Evolutionary conservation across 2,888 invertebrate species (phyloP), one percentile per base, ranked within the genome.

Genomic region (Drosophila paramelanica): DNA sequence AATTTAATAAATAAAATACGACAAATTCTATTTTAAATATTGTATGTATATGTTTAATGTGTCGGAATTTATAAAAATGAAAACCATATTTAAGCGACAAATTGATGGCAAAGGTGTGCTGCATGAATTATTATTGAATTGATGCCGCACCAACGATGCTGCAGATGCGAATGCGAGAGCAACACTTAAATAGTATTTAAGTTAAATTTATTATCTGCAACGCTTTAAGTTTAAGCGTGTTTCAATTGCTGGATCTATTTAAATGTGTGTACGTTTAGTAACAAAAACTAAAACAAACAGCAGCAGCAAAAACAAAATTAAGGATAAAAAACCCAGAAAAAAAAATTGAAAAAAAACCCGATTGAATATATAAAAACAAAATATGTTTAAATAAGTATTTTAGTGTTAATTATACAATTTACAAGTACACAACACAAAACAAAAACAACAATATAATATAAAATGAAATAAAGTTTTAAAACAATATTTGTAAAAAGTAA

Each of bases 401-500:
- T 91, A 91, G 90, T 90, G 90, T 91, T 91, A 91, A 91, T 91
- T 91, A 91, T 90, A 88, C 89, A 91, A 91, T 89, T 90, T 90
- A 90, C 91, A 91, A 79, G 83, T 87, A 89, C 76, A 90, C 78
- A 88, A 79, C 64, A 85, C 62, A 79, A 77, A 77, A 69, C 52
- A 82, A 73, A 67, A 70, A 77, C 62, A 77, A 77, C 69, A 90
- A 90, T 76, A 89, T 87, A 89, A 90, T 81, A 90, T 84, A 87
- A 84, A 89, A 90, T 90, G 87, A 90, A 90, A 91, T 91, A 91
- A 91, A 91, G 91, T 91, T 91, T 91, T 91, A 91, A 91, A 90
- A 90, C 91, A 91, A 91, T 90, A 91, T 91, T 91, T 91, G 90
- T 91, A 91, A 91, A 91, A 91, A 90, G 90, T 90, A 91, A 67